A percentile compares a stretch with the other conserved stretches of the same genome.
phyloP scores from a whole-genome alignment of 1,140 invertebrate genomes.

The Drosophila melanica region DNA sequence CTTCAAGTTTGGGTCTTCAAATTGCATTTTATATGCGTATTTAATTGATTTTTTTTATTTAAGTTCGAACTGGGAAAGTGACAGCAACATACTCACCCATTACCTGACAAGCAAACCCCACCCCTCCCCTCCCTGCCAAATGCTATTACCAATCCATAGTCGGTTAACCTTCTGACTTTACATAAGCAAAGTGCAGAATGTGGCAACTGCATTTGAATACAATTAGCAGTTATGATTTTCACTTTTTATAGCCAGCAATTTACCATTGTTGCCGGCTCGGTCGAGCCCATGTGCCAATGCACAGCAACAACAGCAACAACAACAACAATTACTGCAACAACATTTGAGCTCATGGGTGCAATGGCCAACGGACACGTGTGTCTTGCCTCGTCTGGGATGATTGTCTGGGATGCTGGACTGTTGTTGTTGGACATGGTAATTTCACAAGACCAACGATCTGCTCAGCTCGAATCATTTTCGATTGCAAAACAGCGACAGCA shows the following conservation, averaged over 20 bases:
- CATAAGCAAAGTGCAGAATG: conserved; percentile 52
- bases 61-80: conserved; percentile 35
- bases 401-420: conserved; percentile 38
- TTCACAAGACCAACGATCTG: conserved; percentile 36
- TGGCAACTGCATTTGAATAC: conserved; percentile 64
- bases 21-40: conserved; percentile 63
- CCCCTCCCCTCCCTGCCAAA: background rate
- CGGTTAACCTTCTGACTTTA: conserved; percentile 19
- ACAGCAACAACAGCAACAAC: conserved; percentile 8
- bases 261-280: conserved; percentile 28
- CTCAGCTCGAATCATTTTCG: conserved; percentile 46
- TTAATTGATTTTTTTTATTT: conserved; percentile 56
- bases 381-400: conserved; percentile 32
- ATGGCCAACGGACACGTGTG: conserved; percentile 48
- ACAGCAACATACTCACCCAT: conserved; percentile 25
- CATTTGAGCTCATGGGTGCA: conserved; percentile 24
- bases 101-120: background rate
- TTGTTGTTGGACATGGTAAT: conserved; percentile 30
- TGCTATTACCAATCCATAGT: conserved; percentile 15
- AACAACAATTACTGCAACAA: background rate
- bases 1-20: conserved; percentile 33
- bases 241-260: conserved; percentile 56
- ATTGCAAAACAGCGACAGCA: conserved; percentile 48
- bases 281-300: conserved; percentile 28
- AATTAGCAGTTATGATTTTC: conserved; percentile 80